A percentile compares a stretch with the other conserved stretches of the same genome.
Evolutionary conservation across 2,797 vertebrate genomes (phyloP).

Genomic region (Urosaurus nigricauda): DNA sequence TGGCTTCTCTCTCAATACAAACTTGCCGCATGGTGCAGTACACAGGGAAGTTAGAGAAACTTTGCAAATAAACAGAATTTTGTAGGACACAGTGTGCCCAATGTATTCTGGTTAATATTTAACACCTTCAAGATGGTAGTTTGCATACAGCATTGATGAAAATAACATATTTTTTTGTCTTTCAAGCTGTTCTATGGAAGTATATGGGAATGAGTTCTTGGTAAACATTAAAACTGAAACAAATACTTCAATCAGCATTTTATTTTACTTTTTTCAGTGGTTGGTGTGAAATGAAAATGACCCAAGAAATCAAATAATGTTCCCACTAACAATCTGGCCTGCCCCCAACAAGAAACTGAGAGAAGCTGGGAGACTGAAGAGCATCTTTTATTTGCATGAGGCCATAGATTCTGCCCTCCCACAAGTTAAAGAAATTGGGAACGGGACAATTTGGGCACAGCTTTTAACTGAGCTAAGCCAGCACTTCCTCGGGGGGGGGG

Average conservation of each 20-base stretch:
- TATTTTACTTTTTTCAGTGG: neutral
- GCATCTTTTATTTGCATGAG: too few species aligned
- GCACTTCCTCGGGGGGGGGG: neutral
- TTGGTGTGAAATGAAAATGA: neutral
- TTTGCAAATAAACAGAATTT: neutral
- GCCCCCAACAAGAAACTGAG: too few species aligned
- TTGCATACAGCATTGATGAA: slow-evolving; percentile 46
- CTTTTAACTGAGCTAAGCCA: neutral
- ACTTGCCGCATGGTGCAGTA: neutral
- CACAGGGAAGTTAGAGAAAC: slow-evolving; percentile 6
- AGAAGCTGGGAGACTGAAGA: too few species aligned
- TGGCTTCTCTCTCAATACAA: neutral
- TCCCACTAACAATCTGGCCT: too few species aligned
- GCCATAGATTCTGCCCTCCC: too few species aligned
- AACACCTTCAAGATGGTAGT: neutral
- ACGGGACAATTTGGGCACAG: neutral
- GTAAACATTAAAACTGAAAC: too few species aligned
- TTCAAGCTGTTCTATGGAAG: neutral
- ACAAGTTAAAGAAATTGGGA: neutral
- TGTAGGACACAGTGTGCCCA: slow-evolving; percentile 3
- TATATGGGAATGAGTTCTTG: neutral
- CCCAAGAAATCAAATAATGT: neutral
- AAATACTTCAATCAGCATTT: neutral
- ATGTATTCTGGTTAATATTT: neutral
- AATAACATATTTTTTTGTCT: neutral